Evolutionary conservation across 1,140 invertebrate genomes (phyloP).

Genomic region (Protaetia brevitarsis): DNA sequence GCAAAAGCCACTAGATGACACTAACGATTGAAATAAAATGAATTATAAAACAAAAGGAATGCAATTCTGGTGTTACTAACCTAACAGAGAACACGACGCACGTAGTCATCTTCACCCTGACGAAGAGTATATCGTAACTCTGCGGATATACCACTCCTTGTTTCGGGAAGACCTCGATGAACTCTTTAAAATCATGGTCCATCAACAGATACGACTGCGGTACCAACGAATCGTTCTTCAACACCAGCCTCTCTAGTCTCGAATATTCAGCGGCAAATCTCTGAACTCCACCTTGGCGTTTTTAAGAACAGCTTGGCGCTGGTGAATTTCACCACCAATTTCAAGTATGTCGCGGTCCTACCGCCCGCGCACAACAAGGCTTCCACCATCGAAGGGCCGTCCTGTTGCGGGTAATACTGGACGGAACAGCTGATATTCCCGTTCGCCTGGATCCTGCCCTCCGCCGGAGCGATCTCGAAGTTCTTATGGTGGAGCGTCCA

Average conservation of each 20-base stretch:
- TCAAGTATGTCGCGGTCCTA: not conserved
- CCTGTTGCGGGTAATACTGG: not conserved
- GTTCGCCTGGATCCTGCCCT: not conserved
- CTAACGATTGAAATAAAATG: too few relatives aligned
- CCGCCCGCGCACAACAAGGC: not conserved
- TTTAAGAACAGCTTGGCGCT: not conserved
- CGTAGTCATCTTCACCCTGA: constrained; percentile 8
- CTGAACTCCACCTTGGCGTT: not conserved
- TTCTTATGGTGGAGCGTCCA: not conserved
- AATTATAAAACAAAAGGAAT: too few relatives aligned
- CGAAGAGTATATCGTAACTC: constrained; percentile 11
- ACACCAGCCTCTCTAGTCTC: not conserved
- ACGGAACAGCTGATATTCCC: not conserved
- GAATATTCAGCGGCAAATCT: constrained; percentile 22
- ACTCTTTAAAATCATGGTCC: constrained; percentile 18
- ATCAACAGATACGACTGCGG: constrained; percentile 27
- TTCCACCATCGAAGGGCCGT: not conserved
- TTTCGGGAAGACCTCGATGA: constrained; percentile 31
- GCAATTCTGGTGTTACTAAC: too few relatives aligned
- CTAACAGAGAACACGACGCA: constrained; percentile 24
- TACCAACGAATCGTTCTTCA: not conserved
- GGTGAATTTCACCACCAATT: not conserved
- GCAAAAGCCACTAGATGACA: too few relatives aligned
- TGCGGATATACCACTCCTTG: constrained; percentile 37
- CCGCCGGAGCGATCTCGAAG: not conserved